Evolutionary conservation across 2,113 vertebrate genomes (phyloP), one percentile per base, ranked within the genome.

Genomic region (Alligator sinensis): DNA sequence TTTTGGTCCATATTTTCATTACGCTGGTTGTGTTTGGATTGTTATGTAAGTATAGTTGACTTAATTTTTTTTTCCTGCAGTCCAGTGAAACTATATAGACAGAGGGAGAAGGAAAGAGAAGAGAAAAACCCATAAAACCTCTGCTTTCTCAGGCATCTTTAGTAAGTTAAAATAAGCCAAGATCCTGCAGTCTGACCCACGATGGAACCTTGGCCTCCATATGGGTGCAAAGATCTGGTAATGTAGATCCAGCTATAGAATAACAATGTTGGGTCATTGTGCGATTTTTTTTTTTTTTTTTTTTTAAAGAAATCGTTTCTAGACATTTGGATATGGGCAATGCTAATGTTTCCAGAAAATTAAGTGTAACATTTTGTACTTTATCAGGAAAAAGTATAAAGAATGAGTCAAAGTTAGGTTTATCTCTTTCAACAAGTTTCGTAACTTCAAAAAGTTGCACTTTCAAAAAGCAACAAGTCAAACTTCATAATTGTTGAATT

Each of bases 1-100:
- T 98, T 25, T 79, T 98, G 90, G 84, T 98, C 78, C 98, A 97
- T 77, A 98, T 96, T 87, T 95, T 98, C 92, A 95, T 98, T 68
- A 96, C 98, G 1, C 66, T 98, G 90, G 95, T 98, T 66, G 34
- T 98, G 55, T 96, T 98, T 2, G 98, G 98, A 55, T 89, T 98
- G 62, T 47, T 98, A 22, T 98, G 98, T 98, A 97, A 98, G 98
- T 98, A 97, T 91, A 58, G 77, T 94, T 81, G 27, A 25, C 57
- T 58, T 89, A 8, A 47, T 74, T 24, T 47, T 34, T 34, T 47
- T 47, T 47, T 8, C 6, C 47, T 47, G 47, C 6, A 47, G 7
- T 47, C 6, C 47, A 47, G 47, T 7, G 7, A 47, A 47, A 47
- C 6, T 8, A 47, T 47, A 8, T 47, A 47, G 47, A 47, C 47